Evolutionary conservation across 2,113 vertebrate genomes (phyloP), one percentile per base, ranked within the genome.

Genomic region (Puffinus mauretanicus): DNA sequence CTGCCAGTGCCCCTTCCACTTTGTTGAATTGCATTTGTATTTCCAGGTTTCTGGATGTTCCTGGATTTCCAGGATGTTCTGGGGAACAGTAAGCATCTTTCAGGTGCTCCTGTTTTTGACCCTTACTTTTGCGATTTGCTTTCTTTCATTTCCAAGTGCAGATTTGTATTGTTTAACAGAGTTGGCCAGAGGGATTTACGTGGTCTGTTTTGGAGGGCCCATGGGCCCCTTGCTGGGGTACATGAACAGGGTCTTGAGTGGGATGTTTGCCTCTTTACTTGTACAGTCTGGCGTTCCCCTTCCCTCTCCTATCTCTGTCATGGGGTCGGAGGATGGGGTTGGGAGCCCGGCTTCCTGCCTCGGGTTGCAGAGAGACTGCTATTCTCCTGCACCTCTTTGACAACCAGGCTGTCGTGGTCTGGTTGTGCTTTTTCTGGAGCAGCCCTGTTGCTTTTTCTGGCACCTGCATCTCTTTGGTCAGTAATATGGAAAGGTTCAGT

Each of bases 321-420:
- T 0, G 2, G 2, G 16, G 10, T 60, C 1, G 0, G 29, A 70
- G 17, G 55, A 51, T 36, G 46, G 21, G 2, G 9, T 32, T 62
- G 62, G n/a, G 36, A 71, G 21, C 16, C 32, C 5, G 5, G 6
- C 30, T 85, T 65, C 26, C 12, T 81, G 16, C 34, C 16, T 22
- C 44, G 36, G 13, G 7, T 38, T 69, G 17, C 40, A 67, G 46
- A 16, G 3, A 70, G 5, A 8, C 13, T 58, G 11, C 16, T 27
- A 1, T 44, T 75, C 32, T 54, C 6, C 9, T 32, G 16, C 8
- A 38, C 1, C 3, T 69, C 36, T 62, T 62, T 24, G 25, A 40
- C 40, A 40, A 40, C 40, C 40, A 70, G n/a, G 36, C 15, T 46
- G 47, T 7, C 29, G 12, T 20, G 32, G 6, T 55, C 29, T 47